These are phyloP conservation scores for Lepidonotus clava DNA, from an alignment of 2,888 invertebrate genomes.

Conservation along the genomic window DNA sequence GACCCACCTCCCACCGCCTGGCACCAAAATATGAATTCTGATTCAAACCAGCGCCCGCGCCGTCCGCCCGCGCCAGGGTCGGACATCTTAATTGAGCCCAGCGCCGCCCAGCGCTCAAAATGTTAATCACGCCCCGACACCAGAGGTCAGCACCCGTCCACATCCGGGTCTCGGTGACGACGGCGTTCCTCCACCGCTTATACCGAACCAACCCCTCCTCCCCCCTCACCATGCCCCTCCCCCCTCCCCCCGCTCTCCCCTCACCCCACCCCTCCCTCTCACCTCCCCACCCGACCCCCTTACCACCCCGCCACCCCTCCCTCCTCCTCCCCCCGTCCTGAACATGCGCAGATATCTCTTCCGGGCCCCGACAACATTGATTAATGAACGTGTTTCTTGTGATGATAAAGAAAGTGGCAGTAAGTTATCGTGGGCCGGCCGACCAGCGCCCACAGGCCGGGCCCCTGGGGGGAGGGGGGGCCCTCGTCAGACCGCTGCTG, in stretches of 20 bases:
- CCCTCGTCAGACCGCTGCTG: background rate
- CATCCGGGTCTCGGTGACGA: conserved; percentile 10
- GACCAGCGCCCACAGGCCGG: background rate
- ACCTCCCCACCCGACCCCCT: background rate
- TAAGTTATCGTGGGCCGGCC: conserved; percentile 47
- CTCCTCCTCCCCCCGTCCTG: background rate
- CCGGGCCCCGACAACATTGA: conserved; percentile 44
- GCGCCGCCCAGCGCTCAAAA: conserved; percentile 15
- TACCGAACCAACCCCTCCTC: background rate
- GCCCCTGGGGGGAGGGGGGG: background rate
- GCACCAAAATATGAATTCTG: conserved; percentile 48
- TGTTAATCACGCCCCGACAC: conserved; percentile 27
- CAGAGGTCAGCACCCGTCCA: background rate
- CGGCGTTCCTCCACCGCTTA: background rate
- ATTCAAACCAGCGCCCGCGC: conserved; percentile 27
- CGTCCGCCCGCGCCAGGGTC: background rate
- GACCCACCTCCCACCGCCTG: background rate
- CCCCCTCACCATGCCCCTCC: background rate
- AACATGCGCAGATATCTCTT: conserved; percentile 52
- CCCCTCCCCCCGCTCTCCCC: background rate
- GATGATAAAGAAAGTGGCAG: conserved; percentile 53
- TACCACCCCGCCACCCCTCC: background rate
- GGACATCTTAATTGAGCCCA: conserved; percentile 29
- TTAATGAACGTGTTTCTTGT: conserved; percentile 53
- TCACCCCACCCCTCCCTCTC: background rate